Evolutionary conservation across 1,140 invertebrate genomes (phyloP), one percentile per base, ranked within the genome.

Genomic region (Phthorimaea operculella): DNA sequence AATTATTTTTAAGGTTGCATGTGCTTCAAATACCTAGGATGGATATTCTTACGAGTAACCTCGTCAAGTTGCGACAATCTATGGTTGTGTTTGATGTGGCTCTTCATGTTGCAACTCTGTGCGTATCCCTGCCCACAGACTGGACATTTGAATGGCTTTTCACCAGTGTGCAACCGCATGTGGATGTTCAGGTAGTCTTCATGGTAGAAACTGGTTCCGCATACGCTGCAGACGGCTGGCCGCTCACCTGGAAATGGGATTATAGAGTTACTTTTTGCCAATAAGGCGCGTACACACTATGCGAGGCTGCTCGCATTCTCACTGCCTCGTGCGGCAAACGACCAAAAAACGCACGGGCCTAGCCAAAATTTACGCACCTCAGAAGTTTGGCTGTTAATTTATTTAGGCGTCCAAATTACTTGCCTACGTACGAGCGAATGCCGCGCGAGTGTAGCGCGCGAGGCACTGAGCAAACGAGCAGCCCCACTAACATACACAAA

Each of bases 91-190:
- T 47, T 47, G 9, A 87, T 70, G 57, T 88, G 87, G 45, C 86
- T 87, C 58, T 86, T 87, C 74, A 88, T 85, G 54, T 88, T 88
- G 10, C 86, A 71, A 58, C 89, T 62, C 63, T 87, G 86, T 15
- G 90, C 87, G 66, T 93, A 94, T 0, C 89, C 86, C 48, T 92
- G 87, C 8, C 87, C 86, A 71, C 92, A 94, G 7, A 91, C 81
- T 7, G 88, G 87, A 70, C 93, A 94, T 64, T 89, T 87, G 80
- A 91, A 93, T 6, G 92, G 92, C 36, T 90, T 90, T 64, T 94
- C 93, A 1, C 93, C 90, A 0, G 91, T 92, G 62, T 93, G 91
- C 9, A 91, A 89, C 14, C 91, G 73, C 85, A 91, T 90, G 64
- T 93, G 92, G 63, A 90, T 88, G 50, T 87, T 89, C 8, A 91